Base-by-base conservation (phyloP, 2,113 vertebrate species). In the Centropus bengalensis region DNA sequence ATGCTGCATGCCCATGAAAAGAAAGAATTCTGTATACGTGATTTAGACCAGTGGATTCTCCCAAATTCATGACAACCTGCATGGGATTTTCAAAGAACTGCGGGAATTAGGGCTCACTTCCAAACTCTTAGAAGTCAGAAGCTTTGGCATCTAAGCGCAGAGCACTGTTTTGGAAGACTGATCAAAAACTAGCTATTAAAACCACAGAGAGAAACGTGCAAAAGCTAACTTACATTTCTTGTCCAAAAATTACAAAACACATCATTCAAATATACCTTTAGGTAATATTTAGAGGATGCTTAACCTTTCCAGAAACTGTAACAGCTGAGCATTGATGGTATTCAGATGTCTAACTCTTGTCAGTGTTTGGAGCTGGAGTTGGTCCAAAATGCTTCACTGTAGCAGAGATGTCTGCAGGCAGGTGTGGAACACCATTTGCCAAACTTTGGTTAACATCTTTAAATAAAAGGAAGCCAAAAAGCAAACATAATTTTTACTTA, bases 391-490 rank as follows among this genome's bases (percentile, higher is more conserved):
- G 0, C 82, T 67, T 90, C 92, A 42, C 4, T 69, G n/a, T 16
- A 85, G 68, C 49, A 64, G 73, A 81, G 40, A 69, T 0, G 0
- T 78, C 54, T 3, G 3, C 40, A 94, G 54, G 79, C 90, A 96
- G 79, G 91, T 95, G 79, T 60, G 52, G 47, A 93, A 90, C 52
- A 71, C 42, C 3, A 0, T 88, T 96, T 78, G 54, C 68, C 89
- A 90, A 45, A 63, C 68, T 75, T 82, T 54, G 90, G 88, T 91
- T 93, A 96, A 75, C 40, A 60, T 68, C 49, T 54, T 86, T 60
- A 94, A 93, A 71, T 88, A 69, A 91, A 95, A 91, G 69, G 73
- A 96, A 96, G 91, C 58, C 52, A 68, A 86, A 94, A 91, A 82
- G 52, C 49, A 94, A 93, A 87, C 22, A 17, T 16, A 7, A 9